A percentile compares a stretch with the other conserved stretches of the same genome.
Conservation (phyloP, 37 sponge, comb jelly and placozoan species). For the Geodia barretti region DNA sequence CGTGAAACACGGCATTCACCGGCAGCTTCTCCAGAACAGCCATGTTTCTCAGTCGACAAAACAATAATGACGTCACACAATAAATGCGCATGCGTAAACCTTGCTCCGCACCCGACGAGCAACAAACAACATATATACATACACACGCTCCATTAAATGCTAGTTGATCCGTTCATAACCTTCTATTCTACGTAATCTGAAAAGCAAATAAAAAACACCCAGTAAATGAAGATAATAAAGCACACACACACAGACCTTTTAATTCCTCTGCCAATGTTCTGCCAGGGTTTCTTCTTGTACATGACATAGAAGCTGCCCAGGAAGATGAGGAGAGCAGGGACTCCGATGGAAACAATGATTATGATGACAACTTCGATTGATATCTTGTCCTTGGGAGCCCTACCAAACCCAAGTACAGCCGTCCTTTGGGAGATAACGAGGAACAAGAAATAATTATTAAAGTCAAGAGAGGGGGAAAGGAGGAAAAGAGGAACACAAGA, state of each 20-base stretch:
- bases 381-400: slow-evolving; percentile 34
- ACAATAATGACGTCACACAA: neutral
- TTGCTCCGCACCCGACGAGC: too few species aligned
- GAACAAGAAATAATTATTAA: neutral
- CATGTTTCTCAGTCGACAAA: slow-evolving; percentile 21
- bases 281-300: slow-evolving; percentile 56
- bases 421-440: slow-evolving; percentile 26
- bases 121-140: neutral
- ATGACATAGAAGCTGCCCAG: slow-evolving; percentile 47
- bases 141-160: neutral
- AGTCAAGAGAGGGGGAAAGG: neutral
- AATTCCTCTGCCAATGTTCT: slow-evolving; percentile 23
- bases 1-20: slow-evolving; percentile 30
- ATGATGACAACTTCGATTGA: slow-evolving; percentile 49
- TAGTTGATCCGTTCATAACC: neutral
- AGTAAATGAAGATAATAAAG: neutral
- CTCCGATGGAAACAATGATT: slow-evolving; percentile 64
- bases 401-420: slow-evolving; percentile 51
- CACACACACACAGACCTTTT: neutral
- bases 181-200: neutral
- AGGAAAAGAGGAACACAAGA: neutral
- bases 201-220: neutral
- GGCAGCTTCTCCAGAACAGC: slow-evolving; percentile 17
- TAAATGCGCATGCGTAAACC: too few species aligned
- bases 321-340: slow-evolving; percentile 49